These are phyloP conservation scores for Cheilosia variabilis DNA, from an alignment of 2,888 invertebrate genomes.

Conservation along the genomic window DNA sequence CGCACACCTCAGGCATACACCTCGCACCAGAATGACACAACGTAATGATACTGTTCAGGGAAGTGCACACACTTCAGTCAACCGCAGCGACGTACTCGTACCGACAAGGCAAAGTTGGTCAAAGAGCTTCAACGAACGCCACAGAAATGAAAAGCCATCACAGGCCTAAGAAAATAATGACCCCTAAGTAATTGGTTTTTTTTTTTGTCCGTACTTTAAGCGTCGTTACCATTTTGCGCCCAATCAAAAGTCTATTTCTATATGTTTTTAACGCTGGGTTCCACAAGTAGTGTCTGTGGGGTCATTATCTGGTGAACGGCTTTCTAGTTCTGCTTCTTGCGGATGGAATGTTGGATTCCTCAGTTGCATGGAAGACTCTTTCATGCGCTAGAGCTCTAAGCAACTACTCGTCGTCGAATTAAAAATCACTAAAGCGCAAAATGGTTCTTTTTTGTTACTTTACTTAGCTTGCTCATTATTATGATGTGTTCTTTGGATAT, in stretches of 20 bases:
- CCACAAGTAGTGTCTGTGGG: constrained; percentile 36
- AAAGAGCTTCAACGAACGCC: constrained; percentile 26
- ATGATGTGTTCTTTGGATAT: not conserved
- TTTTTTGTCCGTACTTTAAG: constrained; percentile 33
- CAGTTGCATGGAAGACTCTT: constrained; percentile 33
- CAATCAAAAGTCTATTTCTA: constrained; percentile 59
- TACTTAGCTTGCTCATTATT: not conserved
- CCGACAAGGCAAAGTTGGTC: constrained; percentile 8
- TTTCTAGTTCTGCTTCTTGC: constrained; percentile 44
- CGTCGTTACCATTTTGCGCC: constrained; percentile 24
- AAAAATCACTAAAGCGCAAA: constrained; percentile 69
- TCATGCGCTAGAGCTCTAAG: constrained; percentile 66
- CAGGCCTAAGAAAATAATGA: constrained; percentile 39
- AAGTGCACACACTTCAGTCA: constrained; percentile 48
- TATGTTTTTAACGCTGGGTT: not conserved
- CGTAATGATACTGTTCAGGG: constrained; percentile 14
- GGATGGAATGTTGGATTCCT: constrained; percentile 16
- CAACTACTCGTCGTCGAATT: constrained; percentile 56
- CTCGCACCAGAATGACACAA: constrained; percentile 39
- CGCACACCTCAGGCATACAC: constrained; percentile 33
- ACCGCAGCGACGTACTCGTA: not conserved
- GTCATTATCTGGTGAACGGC: constrained; percentile 65
- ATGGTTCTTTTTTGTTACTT: constrained; percentile 7
- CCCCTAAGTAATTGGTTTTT: constrained; percentile 47
- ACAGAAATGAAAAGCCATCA: constrained; percentile 27